Percentiles rank a stretch among this genome's conserved stretches.
phyloP scores from a whole-genome alignment of 1,140 invertebrate species.

The Nylanderia fulva region DNA sequence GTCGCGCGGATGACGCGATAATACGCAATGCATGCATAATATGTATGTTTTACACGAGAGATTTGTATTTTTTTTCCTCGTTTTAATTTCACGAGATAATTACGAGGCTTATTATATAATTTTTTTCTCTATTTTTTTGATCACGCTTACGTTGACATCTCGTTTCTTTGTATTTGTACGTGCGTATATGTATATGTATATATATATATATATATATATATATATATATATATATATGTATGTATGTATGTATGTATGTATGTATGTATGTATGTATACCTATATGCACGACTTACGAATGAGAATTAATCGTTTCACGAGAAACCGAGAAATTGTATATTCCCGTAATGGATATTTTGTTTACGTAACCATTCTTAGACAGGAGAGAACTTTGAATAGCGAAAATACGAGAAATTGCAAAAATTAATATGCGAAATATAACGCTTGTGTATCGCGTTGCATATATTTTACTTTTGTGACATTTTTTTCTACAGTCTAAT shows the following conservation, averaged over 20 bases:
- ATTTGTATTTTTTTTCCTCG: neutral
- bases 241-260: no score
- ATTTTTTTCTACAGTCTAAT: neutral
- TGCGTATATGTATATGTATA: no score
- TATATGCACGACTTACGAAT: neutral
- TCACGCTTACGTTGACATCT: neutral
- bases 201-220: no score
- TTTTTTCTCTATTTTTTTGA: neutral
- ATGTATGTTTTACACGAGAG: neutral
- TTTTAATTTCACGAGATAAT: conserved; percentile 1
- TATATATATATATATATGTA: no score
- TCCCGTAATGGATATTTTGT: conserved; percentile 3
- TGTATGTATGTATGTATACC: no score
- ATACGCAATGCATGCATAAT: conserved; percentile 19
- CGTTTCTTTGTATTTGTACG: neutral
- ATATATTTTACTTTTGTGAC: neutral
- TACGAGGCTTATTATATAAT: neutral
- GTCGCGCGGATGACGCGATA: neutral
- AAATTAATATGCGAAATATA: neutral
- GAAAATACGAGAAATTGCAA: neutral
- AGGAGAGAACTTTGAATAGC: neutral
- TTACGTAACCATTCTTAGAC: neutral
- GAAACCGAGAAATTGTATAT: neutral
- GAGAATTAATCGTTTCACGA: neutral
- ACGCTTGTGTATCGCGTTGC: neutral